These are phyloP conservation scores for Pyrrhia umbra DNA, from an alignment of 2,888 invertebrate genomes.

Conservation along the genomic window DNA sequence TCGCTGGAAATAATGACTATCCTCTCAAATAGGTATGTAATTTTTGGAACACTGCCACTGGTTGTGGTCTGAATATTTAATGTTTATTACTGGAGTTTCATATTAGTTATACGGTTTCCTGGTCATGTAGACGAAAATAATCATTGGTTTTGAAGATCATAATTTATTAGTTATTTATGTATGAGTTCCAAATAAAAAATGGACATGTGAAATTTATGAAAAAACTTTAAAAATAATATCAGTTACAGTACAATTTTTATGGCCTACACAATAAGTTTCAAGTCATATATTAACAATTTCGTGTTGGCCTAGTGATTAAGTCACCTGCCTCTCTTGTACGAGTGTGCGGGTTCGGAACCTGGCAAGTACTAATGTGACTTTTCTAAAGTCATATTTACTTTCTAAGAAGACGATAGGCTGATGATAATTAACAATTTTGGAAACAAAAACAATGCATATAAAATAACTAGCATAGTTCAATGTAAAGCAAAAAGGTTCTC, in stretches of 20 bases:
- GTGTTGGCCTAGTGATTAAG: too few species aligned
- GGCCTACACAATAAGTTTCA: too few species aligned
- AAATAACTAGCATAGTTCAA: conserved; percentile 3
- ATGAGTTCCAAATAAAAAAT: too few species aligned
- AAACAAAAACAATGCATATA: not conserved
- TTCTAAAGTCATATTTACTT: too few species aligned
- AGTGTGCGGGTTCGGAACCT: too few species aligned
- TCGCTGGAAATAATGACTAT: conserved; percentile 42
- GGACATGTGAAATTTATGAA: too few species aligned
- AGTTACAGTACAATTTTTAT: not conserved
- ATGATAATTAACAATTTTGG: too few species aligned
- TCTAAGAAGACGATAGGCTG: too few species aligned
- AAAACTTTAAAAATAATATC: not conserved
- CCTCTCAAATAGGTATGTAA: conserved; percentile 43
- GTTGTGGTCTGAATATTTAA: conserved; percentile 41
- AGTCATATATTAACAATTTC: too few species aligned
- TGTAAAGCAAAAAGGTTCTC: conserved; percentile 38
- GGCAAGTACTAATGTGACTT: too few species aligned
- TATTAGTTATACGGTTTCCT: conserved; percentile 21
- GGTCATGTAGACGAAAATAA: conserved; percentile 16
- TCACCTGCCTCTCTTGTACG: too few species aligned
- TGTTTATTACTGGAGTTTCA: conserved; percentile 35
- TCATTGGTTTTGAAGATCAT: not conserved
- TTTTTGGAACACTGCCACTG: conserved; percentile 54
- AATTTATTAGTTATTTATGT: not conserved